These are phyloP conservation scores for Knipowitschia caucasica DNA, from an alignment of 2,797 vertebrate species.

Conservation along the genomic window DNA sequence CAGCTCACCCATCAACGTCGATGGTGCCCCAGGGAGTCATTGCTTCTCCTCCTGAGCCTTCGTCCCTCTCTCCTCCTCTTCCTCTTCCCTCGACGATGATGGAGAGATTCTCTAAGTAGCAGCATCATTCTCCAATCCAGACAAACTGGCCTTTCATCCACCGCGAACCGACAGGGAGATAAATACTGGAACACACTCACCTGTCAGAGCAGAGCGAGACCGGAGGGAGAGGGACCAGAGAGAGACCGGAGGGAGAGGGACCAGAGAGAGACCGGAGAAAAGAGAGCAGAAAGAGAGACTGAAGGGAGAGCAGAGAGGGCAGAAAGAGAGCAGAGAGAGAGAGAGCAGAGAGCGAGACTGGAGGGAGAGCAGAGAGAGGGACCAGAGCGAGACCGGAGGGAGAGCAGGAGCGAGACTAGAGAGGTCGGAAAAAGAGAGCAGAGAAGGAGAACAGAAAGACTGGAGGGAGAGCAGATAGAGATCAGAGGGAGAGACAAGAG, in stretches of 20 bases:
- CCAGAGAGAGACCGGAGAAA: constrained; percentile 12
- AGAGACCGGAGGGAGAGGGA: constrained; percentile 11
- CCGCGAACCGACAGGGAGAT: no score
- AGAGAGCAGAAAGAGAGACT: no score
- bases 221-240: constrained; percentile 21
- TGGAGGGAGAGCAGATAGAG: no score
- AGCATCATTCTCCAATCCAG: constrained; percentile 80
- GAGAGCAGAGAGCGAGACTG: constrained; percentile 15
- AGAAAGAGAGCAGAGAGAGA: constrained; percentile 10
- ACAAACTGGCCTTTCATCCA: constrained; percentile 77
- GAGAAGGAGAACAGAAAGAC: no score
- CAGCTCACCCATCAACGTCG: constrained; percentile 82
- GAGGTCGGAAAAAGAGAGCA: no score
- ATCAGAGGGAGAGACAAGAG: no score
- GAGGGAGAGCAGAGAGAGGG: no score
- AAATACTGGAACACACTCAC: no score
- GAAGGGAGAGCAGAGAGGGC: no score
- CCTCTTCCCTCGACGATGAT: constrained; percentile 66
- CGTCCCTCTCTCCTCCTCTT: constrained; percentile 43
- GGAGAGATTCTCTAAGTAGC: constrained; percentile 78
- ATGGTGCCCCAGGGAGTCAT: constrained; percentile 74
- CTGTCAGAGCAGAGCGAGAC: no score
- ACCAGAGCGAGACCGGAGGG: no score
- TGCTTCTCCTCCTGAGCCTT: constrained; percentile 73
- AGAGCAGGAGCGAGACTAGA: no score